Evolutionary conservation across 2,113 vertebrate species (phyloP), one percentile per base, ranked within the genome.

Genomic region (Hepsetus odoe): DNA sequence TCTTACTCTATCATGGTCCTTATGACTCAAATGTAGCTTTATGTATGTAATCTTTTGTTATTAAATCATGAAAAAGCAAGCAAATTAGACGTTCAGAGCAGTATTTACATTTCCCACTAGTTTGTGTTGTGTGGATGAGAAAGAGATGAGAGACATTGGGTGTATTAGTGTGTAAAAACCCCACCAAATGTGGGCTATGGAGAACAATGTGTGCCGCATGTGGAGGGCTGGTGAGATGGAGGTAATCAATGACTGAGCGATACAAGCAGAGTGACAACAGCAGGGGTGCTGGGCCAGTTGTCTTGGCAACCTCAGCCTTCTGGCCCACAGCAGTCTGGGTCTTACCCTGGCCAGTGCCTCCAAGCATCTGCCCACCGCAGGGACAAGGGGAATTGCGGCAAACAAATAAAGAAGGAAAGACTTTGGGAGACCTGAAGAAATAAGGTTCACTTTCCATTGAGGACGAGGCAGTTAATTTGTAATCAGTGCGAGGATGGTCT

Each of bases 251-350:
- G 84, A 82, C 77, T 70, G 80, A 82, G 80, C 77, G 72, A 80
- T 80, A 82, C 67, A 73, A 68, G 79, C 79, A 51, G 83, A 85
- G 83, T 85, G 80, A 82, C 84, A 85, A 82, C 84, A 85, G 84
- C 80, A 80, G 84, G 83, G 84, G 80, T 82, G 78, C 84, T 82
- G 80, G 78, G 78, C 80, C 84, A 85, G 84, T 85, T 85, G 84
- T 85, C 84, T 85, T 82, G 84, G 84, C 84, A 85, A 85, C 84
- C 78, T 72, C 71, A 82, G 74, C 69, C 80, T 85, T 78, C 74
- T 80, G 84, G 80, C 77, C 80, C 84, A 80, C 42, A 65, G 74
- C 75, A 80, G 84, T 69, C 53, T 83, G 80, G 80, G 77, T 82
- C 74, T 70, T 58, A 77, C 84, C 76, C 84, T 85, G 84, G 81